Conservation (phyloP, 2,797 vertebrate species). For the Erethizon dorsatum region DNA sequence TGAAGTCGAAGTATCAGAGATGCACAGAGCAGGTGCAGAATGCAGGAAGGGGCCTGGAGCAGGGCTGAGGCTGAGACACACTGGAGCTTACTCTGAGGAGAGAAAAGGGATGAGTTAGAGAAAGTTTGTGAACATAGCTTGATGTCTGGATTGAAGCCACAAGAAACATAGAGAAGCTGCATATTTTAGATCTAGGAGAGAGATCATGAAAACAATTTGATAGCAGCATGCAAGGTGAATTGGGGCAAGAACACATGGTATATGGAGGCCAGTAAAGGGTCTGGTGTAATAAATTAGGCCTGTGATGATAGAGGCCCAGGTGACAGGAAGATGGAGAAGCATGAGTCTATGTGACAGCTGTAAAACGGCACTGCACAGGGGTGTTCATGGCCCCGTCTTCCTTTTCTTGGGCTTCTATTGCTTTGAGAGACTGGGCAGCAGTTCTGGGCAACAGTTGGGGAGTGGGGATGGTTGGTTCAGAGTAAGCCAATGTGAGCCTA, state of each 20-base stretch:
- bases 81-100: not conserved
- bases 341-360: not conserved
- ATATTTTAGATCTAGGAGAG: not conserved
- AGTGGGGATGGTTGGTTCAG: not conserved
- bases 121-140: not conserved
- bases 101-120: not conserved
- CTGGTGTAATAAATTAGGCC: not conserved
- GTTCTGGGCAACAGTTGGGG: not conserved
- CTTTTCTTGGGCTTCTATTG: not conserved
- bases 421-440: not conserved
- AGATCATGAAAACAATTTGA: not conserved
- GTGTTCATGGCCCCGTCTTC: not conserved
- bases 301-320: not conserved
- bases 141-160: not conserved
- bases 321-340: not conserved
- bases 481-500: not conserved
- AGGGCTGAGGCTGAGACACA: not conserved
- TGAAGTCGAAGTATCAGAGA: not conserved
- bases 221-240: not conserved
- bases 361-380: not conserved
- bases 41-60: not conserved
- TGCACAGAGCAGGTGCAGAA: not conserved
- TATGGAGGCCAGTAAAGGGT: not conserved
- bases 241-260: not conserved
- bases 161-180: not conserved